Percentiles rank a stretch among this genome's conserved stretches.
These are phyloP conservation scores for Aporrectodea caliginosa DNA, from an alignment of 1,140 invertebrate species.

Conservation along the genomic window DNA sequence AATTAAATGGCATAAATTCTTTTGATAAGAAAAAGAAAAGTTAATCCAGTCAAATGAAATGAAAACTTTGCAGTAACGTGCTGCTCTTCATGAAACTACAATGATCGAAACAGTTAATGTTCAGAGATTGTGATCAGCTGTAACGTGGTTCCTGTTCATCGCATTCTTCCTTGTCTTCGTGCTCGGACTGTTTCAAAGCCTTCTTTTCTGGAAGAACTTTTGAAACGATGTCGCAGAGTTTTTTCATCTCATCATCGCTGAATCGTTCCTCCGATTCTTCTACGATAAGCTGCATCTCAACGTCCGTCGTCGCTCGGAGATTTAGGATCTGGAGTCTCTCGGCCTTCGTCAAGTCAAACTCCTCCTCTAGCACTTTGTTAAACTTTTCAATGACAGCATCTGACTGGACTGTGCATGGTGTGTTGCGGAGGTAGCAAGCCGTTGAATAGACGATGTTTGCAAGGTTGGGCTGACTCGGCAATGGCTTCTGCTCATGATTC, in stretches of 20 bases:
- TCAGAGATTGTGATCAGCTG: too few relatives aligned
- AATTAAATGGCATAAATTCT: too few relatives aligned
- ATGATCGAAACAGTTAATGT: too few relatives aligned
- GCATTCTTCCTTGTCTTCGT: too few relatives aligned
- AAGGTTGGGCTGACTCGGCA: conserved; percentile 62
- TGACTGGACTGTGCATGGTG: conserved; percentile 64
- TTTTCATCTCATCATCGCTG: conserved; percentile 74
- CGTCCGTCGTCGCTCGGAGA: conserved; percentile 67
- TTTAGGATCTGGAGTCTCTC: conserved; percentile 81
- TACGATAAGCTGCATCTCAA: conserved; percentile 79
- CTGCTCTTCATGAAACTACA: too few relatives aligned
- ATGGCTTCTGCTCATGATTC: conserved; percentile 63
- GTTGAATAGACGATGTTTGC: conserved; percentile 78
- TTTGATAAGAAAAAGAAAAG: too few relatives aligned
- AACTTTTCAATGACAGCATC: conserved; percentile 64
- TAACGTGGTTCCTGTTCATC: too few relatives aligned
- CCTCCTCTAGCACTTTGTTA: conserved; percentile 63
- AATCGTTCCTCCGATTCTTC: conserved; percentile 79
- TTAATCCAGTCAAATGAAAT: too few relatives aligned
- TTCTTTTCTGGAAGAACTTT: too few relatives aligned
- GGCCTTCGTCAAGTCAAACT: conserved; percentile 71
- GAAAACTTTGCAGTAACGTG: too few relatives aligned
- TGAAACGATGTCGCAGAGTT: too few relatives aligned
- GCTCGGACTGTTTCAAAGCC: too few relatives aligned
- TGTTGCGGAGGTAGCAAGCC: conserved; percentile 71